These are phyloP conservation scores for Peromyscus maniculatus DNA, from an alignment of 2,113 vertebrate genomes.

Conservation along the genomic window DNA sequence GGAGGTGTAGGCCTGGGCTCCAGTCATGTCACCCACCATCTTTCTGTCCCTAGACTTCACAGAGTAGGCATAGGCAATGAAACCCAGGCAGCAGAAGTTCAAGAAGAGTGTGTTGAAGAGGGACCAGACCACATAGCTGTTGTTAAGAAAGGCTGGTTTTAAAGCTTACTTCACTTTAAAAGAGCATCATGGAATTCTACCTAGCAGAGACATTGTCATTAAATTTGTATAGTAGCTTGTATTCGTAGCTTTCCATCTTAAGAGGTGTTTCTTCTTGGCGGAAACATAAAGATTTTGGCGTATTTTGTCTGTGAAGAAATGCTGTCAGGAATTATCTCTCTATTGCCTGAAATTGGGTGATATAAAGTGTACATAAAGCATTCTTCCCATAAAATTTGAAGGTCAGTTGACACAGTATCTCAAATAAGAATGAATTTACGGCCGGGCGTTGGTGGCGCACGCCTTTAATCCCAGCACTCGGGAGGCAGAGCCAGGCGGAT, in stretches of 20 bases:
- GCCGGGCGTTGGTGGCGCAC: too few relatives aligned
- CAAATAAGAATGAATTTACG: too few relatives aligned
- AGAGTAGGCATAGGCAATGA: too few relatives aligned
- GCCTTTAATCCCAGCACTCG: too few relatives aligned
- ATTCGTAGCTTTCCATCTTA: background rate
- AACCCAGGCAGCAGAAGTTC: too few relatives aligned
- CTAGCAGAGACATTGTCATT: background rate
- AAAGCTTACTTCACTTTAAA: constrained; percentile 46
- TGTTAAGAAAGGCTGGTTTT: too few relatives aligned
- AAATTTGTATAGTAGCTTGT: constrained; percentile 40
- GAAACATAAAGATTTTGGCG: background rate
- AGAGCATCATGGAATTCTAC: background rate
- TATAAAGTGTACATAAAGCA: background rate
- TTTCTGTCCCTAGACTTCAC: constrained; percentile 32
- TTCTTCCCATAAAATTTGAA: constrained; percentile 23
- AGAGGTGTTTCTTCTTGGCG: background rate
- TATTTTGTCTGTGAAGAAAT: background rate
- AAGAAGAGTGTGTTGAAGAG: too few relatives aligned
- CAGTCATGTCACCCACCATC: constrained; percentile 1
- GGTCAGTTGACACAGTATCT: background rate
- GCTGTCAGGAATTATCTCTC: background rate
- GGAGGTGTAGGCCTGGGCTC: constrained; percentile 22
- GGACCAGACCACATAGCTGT: too few relatives aligned
- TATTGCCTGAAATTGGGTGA: background rate
- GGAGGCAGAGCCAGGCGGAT: too few relatives aligned